phyloP scores from a whole-genome alignment of 1,140 invertebrate genomes.

The Ericerus pela region DNA sequence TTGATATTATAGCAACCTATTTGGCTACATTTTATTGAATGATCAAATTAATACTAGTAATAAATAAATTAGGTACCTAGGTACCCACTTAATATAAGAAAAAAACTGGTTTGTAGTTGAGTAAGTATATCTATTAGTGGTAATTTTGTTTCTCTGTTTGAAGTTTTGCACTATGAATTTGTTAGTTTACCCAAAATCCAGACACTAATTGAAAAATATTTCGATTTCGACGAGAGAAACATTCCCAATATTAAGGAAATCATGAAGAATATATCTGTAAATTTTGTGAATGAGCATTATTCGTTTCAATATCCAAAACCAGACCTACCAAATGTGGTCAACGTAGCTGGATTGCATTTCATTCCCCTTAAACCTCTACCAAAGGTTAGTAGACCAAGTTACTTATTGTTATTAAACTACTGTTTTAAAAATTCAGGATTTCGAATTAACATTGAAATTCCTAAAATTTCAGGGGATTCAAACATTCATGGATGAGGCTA shows the following conservation, averaged over 20 bases:
- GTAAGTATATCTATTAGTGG: background rate
- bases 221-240: too few species aligned
- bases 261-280: background rate
- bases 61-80: too few species aligned
- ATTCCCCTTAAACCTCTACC: slow-evolving; percentile 37
- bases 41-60: too few species aligned
- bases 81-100: too few species aligned
- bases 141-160: background rate
- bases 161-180: background rate
- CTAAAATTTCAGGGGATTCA: background rate
- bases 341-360: slow-evolving; percentile 35
- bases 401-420: too few species aligned
- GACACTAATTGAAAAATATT: too few species aligned
- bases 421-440: too few species aligned
- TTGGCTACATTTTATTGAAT: too few species aligned
- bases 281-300: slow-evolving; percentile 25
- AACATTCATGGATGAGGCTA: slow-evolving; percentile 20
- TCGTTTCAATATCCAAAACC: slow-evolving; percentile 27
- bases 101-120: background rate
- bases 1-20: too few species aligned
- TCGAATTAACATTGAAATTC: background rate
- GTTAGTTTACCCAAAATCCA: background rate
- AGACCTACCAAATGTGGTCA: slow-evolving; percentile 29
- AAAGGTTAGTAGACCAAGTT: slow-evolving; percentile 34
- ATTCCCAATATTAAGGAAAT: too few species aligned